A percentile compares a stretch with the other conserved stretches of the same genome.
Conservation (phyloP, 2,113 vertebrate species). For the Diadophis punctatus region DNA sequence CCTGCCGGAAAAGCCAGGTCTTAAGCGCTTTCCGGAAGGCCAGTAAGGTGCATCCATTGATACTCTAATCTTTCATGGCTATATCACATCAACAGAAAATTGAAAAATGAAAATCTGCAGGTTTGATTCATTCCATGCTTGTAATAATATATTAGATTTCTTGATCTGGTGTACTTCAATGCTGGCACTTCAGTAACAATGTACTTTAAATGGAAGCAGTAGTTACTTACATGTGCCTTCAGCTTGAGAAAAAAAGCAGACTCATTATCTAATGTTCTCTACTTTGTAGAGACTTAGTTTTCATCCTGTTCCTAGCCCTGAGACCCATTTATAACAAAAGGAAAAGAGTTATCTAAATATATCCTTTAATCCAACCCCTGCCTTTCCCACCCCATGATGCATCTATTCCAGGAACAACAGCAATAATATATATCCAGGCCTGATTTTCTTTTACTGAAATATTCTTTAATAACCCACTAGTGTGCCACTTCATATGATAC, state of each 20-base stretch:
- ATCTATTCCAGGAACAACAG: conserved; percentile 1
- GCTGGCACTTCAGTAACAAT: conserved; percentile 20
- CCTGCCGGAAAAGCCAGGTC: too few relatives aligned
- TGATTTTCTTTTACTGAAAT: conserved; percentile 9
- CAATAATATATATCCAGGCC: background rate
- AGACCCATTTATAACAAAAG: background rate
- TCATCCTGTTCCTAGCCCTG: background rate
- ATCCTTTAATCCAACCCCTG: background rate
- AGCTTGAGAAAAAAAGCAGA: background rate
- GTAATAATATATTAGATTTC: background rate
- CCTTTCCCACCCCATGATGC: background rate
- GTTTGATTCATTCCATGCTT: background rate
- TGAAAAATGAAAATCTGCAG: background rate
- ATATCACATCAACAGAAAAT: background rate
- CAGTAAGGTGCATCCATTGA: too few relatives aligned
- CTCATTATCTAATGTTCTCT: conserved; percentile 15
- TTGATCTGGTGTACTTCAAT: conserved; percentile 2
- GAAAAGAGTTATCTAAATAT: conserved; percentile 10
- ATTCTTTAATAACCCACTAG: conserved; percentile 1
- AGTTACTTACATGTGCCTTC: background rate
- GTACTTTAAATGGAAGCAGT: conserved; percentile 2
- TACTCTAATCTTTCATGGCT: background rate
- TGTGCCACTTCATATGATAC: background rate
- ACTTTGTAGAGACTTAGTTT: background rate
- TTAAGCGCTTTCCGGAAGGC: too few relatives aligned